Conservation (phyloP, 2,888 invertebrate species). For the Petrolisthes cinctipes region DNA sequence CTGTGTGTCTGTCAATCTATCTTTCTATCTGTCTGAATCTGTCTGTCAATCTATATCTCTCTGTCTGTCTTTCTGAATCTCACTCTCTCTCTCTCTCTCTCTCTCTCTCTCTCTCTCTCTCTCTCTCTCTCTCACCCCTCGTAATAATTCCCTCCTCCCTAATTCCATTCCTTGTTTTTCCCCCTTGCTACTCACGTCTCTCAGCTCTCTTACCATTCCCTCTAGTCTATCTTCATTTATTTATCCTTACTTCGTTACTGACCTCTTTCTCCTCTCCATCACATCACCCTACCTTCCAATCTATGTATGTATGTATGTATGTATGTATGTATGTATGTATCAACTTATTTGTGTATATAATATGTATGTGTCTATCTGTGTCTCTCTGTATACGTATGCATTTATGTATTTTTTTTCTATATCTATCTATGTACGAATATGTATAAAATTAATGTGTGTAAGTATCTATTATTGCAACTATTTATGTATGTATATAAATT, state of each 20-base stretch:
- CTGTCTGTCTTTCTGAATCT: neutral
- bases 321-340: no score
- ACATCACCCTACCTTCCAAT: neutral
- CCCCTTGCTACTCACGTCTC: neutral
- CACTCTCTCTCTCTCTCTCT: slow-evolving; percentile 15
- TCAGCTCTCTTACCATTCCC: neutral
- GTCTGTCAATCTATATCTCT: neutral
- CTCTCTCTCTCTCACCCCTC: slow-evolving; percentile 6
- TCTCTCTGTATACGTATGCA: no score
- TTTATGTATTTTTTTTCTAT: no score
- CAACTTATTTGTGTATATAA: no score
- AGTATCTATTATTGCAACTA: no score
- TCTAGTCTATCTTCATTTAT: neutral
- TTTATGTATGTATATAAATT: no score
- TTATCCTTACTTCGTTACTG: neutral
- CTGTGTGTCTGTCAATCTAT: no score
- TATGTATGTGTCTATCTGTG: no score
- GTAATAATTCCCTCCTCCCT: no score
- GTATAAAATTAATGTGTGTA: no score
- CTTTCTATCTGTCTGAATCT: neutral
- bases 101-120: neutral
- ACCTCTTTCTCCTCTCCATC: neutral
- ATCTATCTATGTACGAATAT: no score
- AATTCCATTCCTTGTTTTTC: neutral
- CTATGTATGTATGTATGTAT: no score